These are phyloP conservation scores for Actinia tenebrosa DNA, from an alignment of 64 coral and sea anemone genomes.

Conservation along the genomic window DNA sequence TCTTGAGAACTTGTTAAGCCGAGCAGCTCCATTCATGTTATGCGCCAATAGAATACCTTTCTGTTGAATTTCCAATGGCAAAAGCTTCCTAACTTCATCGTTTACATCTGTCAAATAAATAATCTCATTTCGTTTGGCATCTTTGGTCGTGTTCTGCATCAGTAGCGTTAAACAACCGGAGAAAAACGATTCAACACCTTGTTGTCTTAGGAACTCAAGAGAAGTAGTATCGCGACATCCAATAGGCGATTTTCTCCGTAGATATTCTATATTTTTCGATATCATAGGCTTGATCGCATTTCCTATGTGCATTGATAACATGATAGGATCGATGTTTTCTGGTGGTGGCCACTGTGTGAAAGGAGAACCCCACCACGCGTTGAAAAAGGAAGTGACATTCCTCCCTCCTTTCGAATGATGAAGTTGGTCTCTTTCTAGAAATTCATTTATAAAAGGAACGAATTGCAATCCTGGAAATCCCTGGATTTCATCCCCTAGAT, in stretches of 20 bases:
- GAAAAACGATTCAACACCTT: neutral
- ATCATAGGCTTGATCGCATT: neutral
- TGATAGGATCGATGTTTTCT: too few species aligned
- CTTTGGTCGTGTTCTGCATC: neutral
- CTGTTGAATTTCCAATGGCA: constrained; percentile 22
- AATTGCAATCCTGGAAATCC: too few species aligned
- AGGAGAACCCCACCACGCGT: too few species aligned
- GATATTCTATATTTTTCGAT: neutral
- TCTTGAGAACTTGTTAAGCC: neutral
- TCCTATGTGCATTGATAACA: too few species aligned
- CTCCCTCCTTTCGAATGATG: too few species aligned
- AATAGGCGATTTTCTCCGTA: constrained; percentile 4
- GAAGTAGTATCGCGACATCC: neutral
- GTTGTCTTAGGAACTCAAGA: neutral
- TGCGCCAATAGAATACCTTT: neutral
- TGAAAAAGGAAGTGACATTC: too few species aligned
- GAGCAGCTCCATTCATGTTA: neutral
- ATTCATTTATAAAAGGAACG: too few species aligned
- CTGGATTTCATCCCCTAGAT: too few species aligned
- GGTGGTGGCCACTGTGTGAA: too few species aligned
- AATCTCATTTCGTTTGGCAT: neutral
- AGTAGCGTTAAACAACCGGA: too few species aligned
- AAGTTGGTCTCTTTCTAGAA: too few species aligned
- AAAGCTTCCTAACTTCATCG: neutral
- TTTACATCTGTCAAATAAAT: constrained; percentile 20